Evolutionary conservation across 1,140 invertebrate species (phyloP).

Genomic region (Drosophila mauritiana): DNA sequence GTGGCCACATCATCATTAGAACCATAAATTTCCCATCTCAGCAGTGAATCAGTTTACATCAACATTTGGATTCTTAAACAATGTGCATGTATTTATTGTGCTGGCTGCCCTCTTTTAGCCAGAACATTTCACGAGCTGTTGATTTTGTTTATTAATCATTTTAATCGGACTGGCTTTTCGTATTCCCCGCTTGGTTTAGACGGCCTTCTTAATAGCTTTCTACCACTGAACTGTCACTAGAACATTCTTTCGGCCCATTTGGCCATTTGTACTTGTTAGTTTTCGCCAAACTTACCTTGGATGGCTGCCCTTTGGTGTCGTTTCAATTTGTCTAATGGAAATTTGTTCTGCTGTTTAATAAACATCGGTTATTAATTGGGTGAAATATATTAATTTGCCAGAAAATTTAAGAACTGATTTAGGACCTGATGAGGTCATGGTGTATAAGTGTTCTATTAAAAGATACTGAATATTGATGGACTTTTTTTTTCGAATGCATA

Average conservation of each 20-base stretch:
- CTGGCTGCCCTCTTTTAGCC: background rate
- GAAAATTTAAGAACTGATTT: slow-evolving; percentile 8
- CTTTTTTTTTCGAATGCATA: background rate
- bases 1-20: slow-evolving; percentile 30
- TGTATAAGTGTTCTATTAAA: slow-evolving; percentile 12
- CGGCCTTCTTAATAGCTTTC: slow-evolving; percentile 36
- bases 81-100: slow-evolving; percentile 4
- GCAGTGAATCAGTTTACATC: slow-evolving; percentile 50
- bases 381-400: slow-evolving; percentile 9
- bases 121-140: slow-evolving; percentile 40
- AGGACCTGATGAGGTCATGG: slow-evolving; percentile 27
- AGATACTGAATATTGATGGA: slow-evolving; percentile 6
- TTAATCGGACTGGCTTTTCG: slow-evolving; percentile 8
- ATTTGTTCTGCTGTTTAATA: slow-evolving; percentile 13
- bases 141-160: slow-evolving; percentile 50
- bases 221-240: slow-evolving; percentile 39
- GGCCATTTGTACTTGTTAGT: slow-evolving; percentile 26
- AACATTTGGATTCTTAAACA: slow-evolving; percentile 39
- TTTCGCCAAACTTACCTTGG: slow-evolving; percentile 39
- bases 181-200: slow-evolving; percentile 4
- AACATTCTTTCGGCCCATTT: slow-evolving; percentile 15
- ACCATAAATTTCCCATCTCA: slow-evolving; percentile 35
- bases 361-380: slow-evolving; percentile 43
- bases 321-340: slow-evolving; percentile 30
- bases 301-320: slow-evolving; percentile 58